Conservation (phyloP, 1,140 invertebrate genomes). For the Dendroctonus ponderosae region DNA sequence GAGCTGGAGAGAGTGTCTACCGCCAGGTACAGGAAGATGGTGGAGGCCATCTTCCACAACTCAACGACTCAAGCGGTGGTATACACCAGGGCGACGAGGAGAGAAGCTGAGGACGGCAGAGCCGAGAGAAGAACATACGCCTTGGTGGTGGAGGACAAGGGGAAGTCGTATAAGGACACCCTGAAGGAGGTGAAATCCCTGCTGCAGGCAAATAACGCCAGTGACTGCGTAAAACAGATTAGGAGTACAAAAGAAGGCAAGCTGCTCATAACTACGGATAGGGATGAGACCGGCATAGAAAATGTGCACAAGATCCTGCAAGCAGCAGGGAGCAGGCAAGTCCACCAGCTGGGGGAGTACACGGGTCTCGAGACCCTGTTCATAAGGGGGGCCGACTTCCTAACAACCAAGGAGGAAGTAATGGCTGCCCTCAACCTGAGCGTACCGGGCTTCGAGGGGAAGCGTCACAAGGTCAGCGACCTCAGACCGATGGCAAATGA, state of each 20-base stretch:
- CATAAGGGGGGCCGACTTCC: background rate
- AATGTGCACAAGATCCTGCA: background rate
- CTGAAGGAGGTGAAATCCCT: background rate
- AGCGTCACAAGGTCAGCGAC: background rate
- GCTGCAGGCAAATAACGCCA: background rate
- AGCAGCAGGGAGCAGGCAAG: background rate
- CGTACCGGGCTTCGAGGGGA: background rate
- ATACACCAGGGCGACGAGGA: background rate
- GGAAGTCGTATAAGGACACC: background rate
- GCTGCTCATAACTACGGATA: background rate
- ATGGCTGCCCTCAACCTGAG: background rate
- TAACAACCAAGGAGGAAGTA: background rate
- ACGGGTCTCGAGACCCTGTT: background rate
- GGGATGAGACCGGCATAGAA: background rate
- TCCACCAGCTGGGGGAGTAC: background rate
- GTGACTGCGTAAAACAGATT: background rate
- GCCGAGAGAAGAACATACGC: background rate
- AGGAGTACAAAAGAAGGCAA: background rate
- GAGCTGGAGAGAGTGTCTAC: background rate
- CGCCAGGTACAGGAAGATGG: background rate
- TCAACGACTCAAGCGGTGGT: too few species aligned
- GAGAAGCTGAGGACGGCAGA: background rate
- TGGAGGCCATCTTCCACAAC: background rate
- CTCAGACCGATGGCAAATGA: background rate
- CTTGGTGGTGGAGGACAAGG: too few species aligned